Conservation (phyloP, 2,113 vertebrate species). For the Xiphophorus hellerii region DNA sequence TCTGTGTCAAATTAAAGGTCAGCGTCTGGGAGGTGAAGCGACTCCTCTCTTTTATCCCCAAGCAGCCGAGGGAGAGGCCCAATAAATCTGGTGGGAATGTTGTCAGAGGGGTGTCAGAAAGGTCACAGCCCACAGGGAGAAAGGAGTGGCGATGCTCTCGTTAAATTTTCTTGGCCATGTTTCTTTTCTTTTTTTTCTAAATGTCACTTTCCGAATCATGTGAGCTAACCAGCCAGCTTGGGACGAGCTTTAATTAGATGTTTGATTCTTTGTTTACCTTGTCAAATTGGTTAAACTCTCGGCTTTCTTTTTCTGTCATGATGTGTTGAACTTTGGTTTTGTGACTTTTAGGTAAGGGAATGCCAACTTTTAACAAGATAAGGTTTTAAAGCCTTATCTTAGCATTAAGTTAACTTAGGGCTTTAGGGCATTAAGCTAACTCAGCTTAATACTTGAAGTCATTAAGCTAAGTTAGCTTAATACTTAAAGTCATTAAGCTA, state of each 20-base stretch:
- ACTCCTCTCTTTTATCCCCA: constrained; percentile 65
- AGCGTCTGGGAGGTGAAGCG: constrained; percentile 70
- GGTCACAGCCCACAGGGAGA: constrained; percentile 76
- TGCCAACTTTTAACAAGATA: neutral
- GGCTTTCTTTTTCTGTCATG: constrained; percentile 1
- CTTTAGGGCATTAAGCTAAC: too few species aligned
- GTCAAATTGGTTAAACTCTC: constrained; percentile 29
- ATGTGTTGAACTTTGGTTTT: neutral
- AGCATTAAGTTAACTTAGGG: too few species aligned
- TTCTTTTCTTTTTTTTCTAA: constrained; percentile 54
- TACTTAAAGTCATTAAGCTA: too few species aligned
- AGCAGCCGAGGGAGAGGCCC: constrained; percentile 63
- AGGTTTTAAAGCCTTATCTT: too few species aligned
- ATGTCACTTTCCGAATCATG: constrained; percentile 76
- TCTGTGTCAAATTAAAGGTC: constrained; percentile 74
- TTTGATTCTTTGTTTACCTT: constrained; percentile 63
- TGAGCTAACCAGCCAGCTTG: constrained; percentile 47
- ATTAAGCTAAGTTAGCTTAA: too few species aligned
- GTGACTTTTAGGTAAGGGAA: neutral
- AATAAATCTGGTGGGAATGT: constrained; percentile 77
- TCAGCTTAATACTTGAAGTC: too few species aligned
- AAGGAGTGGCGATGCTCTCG: constrained; percentile 65
- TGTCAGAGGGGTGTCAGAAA: constrained; percentile 76
- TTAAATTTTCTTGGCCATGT: constrained; percentile 72
- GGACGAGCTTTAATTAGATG: constrained; percentile 62